phyloP scores from a whole-genome alignment of 2,113 vertebrate species.

The Todiramphus saurophagus region DNA sequence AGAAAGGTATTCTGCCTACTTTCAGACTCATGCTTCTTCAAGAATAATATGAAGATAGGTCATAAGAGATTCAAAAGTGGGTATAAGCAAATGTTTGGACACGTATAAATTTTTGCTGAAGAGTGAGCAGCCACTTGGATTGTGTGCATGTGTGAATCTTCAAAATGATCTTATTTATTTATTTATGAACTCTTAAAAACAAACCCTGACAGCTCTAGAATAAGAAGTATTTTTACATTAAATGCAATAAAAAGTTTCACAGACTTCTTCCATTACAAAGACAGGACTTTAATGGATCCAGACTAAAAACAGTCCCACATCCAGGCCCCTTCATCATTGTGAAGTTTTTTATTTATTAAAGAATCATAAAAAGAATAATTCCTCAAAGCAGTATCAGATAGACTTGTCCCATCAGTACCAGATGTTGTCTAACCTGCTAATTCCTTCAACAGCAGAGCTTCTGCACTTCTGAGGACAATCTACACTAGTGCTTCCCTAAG shows the following conservation, averaged over 20 bases:
- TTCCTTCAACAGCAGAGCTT: not conserved
- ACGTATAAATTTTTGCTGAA: not conserved
- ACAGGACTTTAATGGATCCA: not conserved
- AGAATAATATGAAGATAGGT: not conserved
- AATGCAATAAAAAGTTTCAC: not conserved
- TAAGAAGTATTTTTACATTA: not conserved
- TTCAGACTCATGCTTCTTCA: not conserved
- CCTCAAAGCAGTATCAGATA: not conserved
- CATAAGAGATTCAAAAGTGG: not conserved
- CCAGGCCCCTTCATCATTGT: not conserved
- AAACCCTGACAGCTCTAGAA: not conserved
- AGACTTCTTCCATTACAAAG: not conserved
- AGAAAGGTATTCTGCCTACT: not conserved
- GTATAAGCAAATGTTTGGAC: not conserved
- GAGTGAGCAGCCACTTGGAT: not conserved
- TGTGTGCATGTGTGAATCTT: not conserved
- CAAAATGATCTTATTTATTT: not conserved
- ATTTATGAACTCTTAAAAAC: not conserved
- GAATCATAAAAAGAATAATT: not conserved
- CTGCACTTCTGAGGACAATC: not conserved
- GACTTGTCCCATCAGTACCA: not conserved
- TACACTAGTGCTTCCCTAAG: not conserved
- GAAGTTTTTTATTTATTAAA: not conserved
- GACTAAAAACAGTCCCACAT: not conserved
- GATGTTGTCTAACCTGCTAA: not conserved